Percentiles rank a stretch among this genome's conserved stretches.
These are phyloP conservation scores for Periophthalmodon schlosseri DNA, from an alignment of 2,113 vertebrate species.

Conservation along the genomic window DNA sequence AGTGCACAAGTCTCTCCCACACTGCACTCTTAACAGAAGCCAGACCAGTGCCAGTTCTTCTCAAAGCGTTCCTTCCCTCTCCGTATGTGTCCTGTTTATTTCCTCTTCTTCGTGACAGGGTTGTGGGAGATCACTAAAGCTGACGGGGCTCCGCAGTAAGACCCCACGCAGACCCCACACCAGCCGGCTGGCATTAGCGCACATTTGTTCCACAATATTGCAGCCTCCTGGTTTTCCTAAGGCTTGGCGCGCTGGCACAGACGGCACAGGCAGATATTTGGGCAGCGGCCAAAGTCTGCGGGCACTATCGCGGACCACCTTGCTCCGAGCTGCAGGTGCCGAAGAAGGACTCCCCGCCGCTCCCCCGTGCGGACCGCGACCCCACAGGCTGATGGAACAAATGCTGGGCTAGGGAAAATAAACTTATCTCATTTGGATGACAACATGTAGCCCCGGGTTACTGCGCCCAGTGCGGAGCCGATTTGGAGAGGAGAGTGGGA, in stretches of 20 bases:
- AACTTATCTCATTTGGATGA: conserved; percentile 96
- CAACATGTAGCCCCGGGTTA: conserved; percentile 87
- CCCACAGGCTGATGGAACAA: conserved; percentile 92
- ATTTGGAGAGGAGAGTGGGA: conserved; percentile 61
- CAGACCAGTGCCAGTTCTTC: conserved; percentile 3
- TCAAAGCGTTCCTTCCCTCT: neutral
- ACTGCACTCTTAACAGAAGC: neutral
- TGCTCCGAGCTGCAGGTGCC: conserved; percentile 81
- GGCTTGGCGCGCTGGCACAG: conserved; percentile 84
- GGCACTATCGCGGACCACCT: conserved; percentile 75
- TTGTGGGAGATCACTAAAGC: conserved; percentile 30
- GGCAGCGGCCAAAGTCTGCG: conserved; percentile 84
- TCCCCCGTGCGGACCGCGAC: conserved; percentile 75
- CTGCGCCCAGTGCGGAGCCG: conserved; percentile 80
- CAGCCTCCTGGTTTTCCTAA: conserved; percentile 85
- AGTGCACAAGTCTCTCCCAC: neutral
- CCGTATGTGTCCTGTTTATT: conserved; percentile 11
- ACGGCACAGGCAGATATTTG: conserved; percentile 92
- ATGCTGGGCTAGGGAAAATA: conserved; percentile 88
- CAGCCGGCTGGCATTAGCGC: conserved; percentile 86
- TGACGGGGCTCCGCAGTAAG: conserved; percentile 36
- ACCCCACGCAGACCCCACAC: conserved; percentile 72
- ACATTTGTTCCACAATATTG: conserved; percentile 86
- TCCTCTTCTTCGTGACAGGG: neutral
- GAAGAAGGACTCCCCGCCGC: conserved; percentile 76